Evolutionary conservation across 2,888 invertebrate genomes (phyloP), one percentile per base, ranked within the genome.

Genomic region (Acronicta leporina): DNA sequence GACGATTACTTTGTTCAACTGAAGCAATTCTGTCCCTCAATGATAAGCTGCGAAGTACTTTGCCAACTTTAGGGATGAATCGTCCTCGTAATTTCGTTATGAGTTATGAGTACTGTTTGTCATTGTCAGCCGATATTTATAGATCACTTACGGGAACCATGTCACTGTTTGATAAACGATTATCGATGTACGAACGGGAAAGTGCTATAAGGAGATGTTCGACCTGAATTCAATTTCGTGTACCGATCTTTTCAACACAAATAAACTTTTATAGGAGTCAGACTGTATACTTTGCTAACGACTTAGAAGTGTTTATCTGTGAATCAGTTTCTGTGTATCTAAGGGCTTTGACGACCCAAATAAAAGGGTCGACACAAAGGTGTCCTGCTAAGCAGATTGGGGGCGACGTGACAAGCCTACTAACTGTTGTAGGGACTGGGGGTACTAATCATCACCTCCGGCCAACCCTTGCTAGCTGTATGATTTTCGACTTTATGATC

Each of bases 381-480:
- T 91, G 92, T 89, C 89, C 86, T 85, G 80, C 89, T 92, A 92
- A 92, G 92, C 91, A 92, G 92, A 91, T 92, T 91, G 91, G 80
- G 65, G 77, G 72, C 65, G 84, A 90, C 92, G 92, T 92, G 92
- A 91, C 88, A 55, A 61, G 91, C 84, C 71, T 83, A 74, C 80
- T 84, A 87, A 92, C 84, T 82, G 79, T 70, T 44, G 58, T 55
- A 68, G 78, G 73, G 69, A 60, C 20, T 20, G 20, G 20, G 20
- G 20, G 68, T 75, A 84, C 85, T 88, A 91, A 91, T 90, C 88
- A 89, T 86, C 83, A 74, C 79, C 80, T 82, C 82, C 41, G 63
- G 58, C 54, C 40, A 50, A 38, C 44, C 57, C 76, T 77, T 71
- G 75, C 80, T 79, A 79, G 80, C 74, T 83, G 73, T 84, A 87